These are phyloP conservation scores for Phrynocephalus forsythii DNA, from an alignment of 2,797 vertebrate genomes.

Conservation along the genomic window DNA sequence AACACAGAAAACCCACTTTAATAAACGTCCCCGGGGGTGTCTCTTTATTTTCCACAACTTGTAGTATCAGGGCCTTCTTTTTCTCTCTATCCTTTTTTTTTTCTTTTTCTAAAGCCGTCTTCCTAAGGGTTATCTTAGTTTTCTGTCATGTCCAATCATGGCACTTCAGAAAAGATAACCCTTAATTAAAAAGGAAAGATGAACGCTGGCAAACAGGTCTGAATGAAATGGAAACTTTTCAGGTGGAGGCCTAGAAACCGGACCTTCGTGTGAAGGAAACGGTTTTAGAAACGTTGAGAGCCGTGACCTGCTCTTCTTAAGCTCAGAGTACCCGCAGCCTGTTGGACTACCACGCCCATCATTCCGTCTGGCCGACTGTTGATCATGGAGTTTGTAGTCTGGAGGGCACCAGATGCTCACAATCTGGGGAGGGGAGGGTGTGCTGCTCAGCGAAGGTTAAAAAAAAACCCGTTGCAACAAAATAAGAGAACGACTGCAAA, in stretches of 20 bases:
- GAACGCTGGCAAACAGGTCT: not conserved
- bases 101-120: not conserved
- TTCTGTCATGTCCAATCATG: not conserved
- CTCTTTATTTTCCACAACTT: not conserved
- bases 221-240: not conserved
- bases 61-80: not conserved
- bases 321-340: not conserved
- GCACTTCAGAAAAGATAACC: not conserved
- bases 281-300: not conserved
- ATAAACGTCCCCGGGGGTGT: not conserved
- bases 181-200: not conserved
- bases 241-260: too few species aligned
- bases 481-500: too few species aligned
- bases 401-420: too few species aligned
- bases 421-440: too few species aligned
- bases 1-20: not conserved
- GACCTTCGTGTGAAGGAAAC: too few species aligned
- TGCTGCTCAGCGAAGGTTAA: too few species aligned
- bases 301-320: not conserved
- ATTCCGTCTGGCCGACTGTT: not conserved
- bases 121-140: not conserved
- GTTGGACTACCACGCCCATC: not conserved
- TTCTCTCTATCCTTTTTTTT: not conserved
- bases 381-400: not conserved
- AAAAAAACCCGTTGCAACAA: too few species aligned